These are phyloP conservation scores for Drosophila ogumai DNA, from an alignment of 1,140 invertebrate species.

Conservation along the genomic window DNA sequence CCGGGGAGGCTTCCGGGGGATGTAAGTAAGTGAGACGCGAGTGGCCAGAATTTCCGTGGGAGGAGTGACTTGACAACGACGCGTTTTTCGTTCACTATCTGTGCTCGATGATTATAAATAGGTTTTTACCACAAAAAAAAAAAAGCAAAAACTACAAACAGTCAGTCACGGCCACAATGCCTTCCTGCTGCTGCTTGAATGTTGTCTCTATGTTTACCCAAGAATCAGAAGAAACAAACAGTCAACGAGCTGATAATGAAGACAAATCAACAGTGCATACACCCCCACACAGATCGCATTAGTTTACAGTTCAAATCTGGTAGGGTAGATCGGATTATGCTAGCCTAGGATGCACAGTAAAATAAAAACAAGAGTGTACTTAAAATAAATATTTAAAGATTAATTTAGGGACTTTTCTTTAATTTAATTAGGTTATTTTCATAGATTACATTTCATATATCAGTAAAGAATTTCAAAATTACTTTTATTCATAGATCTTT, in stretches of 20 bases:
- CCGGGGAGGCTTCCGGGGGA: conserved; percentile 15
- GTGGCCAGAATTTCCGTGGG: conserved; percentile 13
- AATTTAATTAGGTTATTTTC: neutral
- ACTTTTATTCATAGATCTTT: neutral
- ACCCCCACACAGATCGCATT: conserved; percentile 6
- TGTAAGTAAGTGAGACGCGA: conserved; percentile 5
- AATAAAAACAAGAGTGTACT: neutral
- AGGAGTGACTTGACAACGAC: conserved; percentile 43
- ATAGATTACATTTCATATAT: neutral
- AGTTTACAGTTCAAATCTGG: conserved; percentile 19
- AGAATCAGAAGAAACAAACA: conserved; percentile 47
- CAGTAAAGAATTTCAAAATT: neutral
- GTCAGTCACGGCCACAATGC: conserved; percentile 40
- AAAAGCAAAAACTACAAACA: conserved; percentile 33
- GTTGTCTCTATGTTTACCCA: conserved; percentile 51
- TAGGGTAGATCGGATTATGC: conserved; percentile 31
- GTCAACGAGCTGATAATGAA: conserved; percentile 65
- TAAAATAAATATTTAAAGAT: too few species aligned
- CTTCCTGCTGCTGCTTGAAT: conserved; percentile 18
- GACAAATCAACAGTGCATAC: conserved; percentile 45
- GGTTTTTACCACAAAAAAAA: conserved; percentile 46
- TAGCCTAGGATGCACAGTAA: neutral
- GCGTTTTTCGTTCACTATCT: conserved; percentile 8
- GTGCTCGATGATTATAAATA: conserved; percentile 70
- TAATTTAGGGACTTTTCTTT: too few species aligned